Conservation (phyloP, 2,888 invertebrate species). For the Metacarcinus magister region DNA sequence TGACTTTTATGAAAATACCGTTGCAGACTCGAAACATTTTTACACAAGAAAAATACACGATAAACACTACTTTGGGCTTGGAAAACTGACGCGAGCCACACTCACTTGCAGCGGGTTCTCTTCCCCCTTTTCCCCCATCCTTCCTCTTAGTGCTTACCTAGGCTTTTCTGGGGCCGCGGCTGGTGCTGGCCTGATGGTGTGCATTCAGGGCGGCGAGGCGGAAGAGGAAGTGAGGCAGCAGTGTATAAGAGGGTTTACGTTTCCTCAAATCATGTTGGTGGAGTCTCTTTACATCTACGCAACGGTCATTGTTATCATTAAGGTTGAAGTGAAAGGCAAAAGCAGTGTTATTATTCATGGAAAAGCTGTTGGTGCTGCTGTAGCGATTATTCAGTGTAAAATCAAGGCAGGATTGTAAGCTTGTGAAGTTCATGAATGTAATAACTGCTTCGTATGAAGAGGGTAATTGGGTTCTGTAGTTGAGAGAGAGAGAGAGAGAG, state of each 20-base stretch:
- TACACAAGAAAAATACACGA: background rate
- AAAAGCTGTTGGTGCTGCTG: background rate
- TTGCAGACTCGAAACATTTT: background rate
- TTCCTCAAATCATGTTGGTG: background rate
- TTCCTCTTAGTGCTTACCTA: background rate
- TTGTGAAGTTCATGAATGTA: background rate
- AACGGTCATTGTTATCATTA: background rate
- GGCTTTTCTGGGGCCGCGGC: background rate
- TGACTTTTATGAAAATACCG: background rate
- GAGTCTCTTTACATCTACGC: background rate
- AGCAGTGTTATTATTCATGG: background rate
- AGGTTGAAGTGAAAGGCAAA: too few species aligned
- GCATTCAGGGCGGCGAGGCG: background rate
- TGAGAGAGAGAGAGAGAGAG: too few species aligned
- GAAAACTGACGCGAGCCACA: conserved; percentile 21
- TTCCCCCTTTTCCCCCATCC: background rate
- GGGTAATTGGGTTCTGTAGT: background rate
- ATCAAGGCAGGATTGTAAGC: background rate
- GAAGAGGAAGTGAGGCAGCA: background rate
- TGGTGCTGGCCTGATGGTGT: background rate
- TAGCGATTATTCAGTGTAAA: background rate
- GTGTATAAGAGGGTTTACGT: background rate
- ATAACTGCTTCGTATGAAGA: background rate
- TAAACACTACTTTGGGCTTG: background rate
- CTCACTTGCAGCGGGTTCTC: background rate